phyloP scores from a whole-genome alignment of 2,113 vertebrate genomes.

The Elephas maximus region DNA sequence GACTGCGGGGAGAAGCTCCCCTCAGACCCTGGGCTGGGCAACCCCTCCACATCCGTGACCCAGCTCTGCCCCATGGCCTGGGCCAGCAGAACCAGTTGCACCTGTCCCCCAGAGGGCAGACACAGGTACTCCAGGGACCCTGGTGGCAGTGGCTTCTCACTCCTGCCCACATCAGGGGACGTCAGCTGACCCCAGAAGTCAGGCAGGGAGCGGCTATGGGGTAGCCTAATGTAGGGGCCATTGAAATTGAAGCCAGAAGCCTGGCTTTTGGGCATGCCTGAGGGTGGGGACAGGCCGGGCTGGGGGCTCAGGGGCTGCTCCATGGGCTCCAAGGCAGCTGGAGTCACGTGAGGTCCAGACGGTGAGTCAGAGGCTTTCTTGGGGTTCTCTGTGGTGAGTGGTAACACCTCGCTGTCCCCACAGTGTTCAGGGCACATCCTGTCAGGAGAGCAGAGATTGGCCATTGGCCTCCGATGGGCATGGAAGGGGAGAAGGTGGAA shows the following conservation, averaged over 20 bases:
- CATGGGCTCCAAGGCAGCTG: fast-evolving
- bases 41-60: fast-evolving
- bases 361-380: conserved; percentile 34
- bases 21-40: fast-evolving
- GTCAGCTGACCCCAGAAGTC: neutral
- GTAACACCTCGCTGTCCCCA: conserved; percentile 49
- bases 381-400: conserved; percentile 70
- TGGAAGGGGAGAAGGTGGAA: neutral
- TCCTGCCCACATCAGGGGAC: fast-evolving
- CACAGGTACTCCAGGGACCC: conserved; percentile 82
- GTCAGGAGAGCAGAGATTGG: neutral
- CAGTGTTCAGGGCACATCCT: neutral
- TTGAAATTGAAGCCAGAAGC: conserved; percentile 83
- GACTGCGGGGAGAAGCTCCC: neutral
- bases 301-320: fast-evolving
- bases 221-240: conserved; percentile 84
- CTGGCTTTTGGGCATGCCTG: neutral
- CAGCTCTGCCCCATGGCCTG: neutral
- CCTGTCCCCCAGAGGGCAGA: conserved; percentile 78
- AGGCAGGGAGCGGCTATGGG: conserved; percentile 68
- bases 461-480: neutral
- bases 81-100: conserved; percentile 54
- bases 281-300: fast-evolving
- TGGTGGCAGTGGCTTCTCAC: fast-evolving
- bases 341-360: fast-evolving